Conservation (phyloP, 2,797 vertebrate species). For the Thamnophis elegans region DNA sequence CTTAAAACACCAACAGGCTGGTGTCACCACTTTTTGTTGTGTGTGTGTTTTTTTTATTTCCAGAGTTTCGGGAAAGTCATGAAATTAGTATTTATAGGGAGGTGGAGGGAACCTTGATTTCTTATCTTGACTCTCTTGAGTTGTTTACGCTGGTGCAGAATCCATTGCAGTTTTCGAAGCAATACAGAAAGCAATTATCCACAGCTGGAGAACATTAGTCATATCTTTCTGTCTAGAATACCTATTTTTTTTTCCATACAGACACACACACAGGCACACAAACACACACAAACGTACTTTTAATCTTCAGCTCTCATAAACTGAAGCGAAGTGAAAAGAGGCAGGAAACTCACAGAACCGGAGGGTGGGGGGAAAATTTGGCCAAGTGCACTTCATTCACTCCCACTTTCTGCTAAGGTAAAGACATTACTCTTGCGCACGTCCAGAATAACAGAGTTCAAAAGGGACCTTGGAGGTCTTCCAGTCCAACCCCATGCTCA, state of each 20-base stretch:
- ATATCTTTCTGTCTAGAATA: neutral
- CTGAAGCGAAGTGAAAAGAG: neutral
- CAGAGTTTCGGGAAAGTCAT: slow-evolving; percentile 59
- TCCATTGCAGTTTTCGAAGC: slow-evolving; percentile 54
- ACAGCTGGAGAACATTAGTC: neutral
- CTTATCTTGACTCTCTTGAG: neutral
- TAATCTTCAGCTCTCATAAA: neutral
- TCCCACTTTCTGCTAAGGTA: neutral
- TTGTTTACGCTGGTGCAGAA: slow-evolving; percentile 14
- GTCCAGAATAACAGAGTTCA: neutral
- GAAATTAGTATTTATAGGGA: neutral
- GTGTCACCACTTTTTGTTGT: neutral
- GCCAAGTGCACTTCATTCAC: neutral
- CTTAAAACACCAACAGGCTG: neutral
- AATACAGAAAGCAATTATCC: slow-evolving; percentile 16
- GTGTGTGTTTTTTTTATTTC: slow-evolving; percentile 47
- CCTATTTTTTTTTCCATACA: neutral
- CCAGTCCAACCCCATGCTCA: neutral
- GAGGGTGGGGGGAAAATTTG: neutral
- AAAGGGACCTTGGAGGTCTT: neutral
- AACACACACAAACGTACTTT: neutral
- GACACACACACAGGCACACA: neutral
- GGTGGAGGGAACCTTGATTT: neutral
- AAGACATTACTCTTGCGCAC: neutral
- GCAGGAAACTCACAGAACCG: neutral